phyloP scores from a whole-genome alignment of 2,113 vertebrate genomes.

The Pterocles orientalis region DNA sequence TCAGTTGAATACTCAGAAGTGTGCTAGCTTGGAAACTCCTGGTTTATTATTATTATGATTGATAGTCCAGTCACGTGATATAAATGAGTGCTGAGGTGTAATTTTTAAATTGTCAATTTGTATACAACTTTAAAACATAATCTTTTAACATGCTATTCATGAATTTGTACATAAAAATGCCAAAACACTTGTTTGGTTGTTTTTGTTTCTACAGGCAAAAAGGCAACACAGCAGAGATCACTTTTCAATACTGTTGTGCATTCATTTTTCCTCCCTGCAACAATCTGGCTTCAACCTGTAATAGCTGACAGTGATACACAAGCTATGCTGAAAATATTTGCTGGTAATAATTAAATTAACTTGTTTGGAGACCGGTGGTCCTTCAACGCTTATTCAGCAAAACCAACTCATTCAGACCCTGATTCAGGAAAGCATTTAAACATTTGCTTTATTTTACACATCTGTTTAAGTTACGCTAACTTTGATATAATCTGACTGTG shows the following conservation, averaged over 20 bases:
- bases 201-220: not conserved
- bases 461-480: not conserved
- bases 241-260: not conserved
- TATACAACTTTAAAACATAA: constrained; percentile 2
- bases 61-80: constrained; percentile 52
- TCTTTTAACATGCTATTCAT: not conserved
- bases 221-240: not conserved
- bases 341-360: not conserved
- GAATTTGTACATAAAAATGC: not conserved
- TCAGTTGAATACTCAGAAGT: constrained; percentile 73
- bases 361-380: not conserved
- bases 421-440: not conserved
- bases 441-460: not conserved
- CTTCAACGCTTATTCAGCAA: not conserved
- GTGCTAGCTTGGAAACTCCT: constrained; percentile 63
- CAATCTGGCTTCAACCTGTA: not conserved
- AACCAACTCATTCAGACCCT: not conserved
- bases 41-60: constrained; percentile 67
- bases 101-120: constrained; percentile 43
- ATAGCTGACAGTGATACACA: not conserved
- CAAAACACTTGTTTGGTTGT: not conserved
- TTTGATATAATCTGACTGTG: not conserved
- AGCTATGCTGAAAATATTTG: not conserved
- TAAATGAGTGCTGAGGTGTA: constrained; percentile 21
- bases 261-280: not conserved